A percentile compares a stretch with the other conserved stretches of the same genome.
Conservation (phyloP, 2,888 invertebrate species). For the Malthinus flaveolus region DNA sequence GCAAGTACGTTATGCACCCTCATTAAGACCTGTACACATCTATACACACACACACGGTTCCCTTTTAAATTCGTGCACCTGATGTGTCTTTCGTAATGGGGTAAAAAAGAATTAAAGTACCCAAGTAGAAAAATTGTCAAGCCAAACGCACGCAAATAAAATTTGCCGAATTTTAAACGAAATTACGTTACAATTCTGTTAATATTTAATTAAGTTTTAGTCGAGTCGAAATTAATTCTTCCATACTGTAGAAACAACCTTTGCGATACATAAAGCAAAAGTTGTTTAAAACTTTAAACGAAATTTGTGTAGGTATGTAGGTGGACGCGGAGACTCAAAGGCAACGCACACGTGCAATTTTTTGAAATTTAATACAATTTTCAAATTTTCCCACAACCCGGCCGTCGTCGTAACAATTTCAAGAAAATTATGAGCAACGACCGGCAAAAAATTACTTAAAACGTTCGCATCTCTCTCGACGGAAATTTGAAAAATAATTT, state of each 20-base stretch:
- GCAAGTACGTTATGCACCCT: constrained; percentile 28
- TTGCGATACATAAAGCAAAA: too few species aligned
- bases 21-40: constrained; percentile 26
- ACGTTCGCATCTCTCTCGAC: constrained; percentile 1
- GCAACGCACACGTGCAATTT: too few species aligned
- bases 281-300: too few species aligned
- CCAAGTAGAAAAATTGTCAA: background rate
- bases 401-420: background rate
- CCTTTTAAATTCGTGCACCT: constrained; percentile 16
- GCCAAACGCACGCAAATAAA: too few species aligned
- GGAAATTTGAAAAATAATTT: constrained; percentile 22
- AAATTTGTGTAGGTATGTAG: too few species aligned
- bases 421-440: constrained; percentile 4
- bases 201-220: too few species aligned
- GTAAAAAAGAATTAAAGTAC: background rate
- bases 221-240: too few species aligned
- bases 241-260: too few species aligned
- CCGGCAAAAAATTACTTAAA: background rate
- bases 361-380: too few species aligned
- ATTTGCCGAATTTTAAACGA: too few species aligned
- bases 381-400: too few species aligned
- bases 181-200: background rate
- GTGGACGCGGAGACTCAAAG: too few species aligned
- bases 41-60: constrained; percentile 2
- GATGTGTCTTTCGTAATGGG: constrained; percentile 24